phyloP scores from a whole-genome alignment of 2,888 invertebrate species.

The Cordilura impudica region DNA sequence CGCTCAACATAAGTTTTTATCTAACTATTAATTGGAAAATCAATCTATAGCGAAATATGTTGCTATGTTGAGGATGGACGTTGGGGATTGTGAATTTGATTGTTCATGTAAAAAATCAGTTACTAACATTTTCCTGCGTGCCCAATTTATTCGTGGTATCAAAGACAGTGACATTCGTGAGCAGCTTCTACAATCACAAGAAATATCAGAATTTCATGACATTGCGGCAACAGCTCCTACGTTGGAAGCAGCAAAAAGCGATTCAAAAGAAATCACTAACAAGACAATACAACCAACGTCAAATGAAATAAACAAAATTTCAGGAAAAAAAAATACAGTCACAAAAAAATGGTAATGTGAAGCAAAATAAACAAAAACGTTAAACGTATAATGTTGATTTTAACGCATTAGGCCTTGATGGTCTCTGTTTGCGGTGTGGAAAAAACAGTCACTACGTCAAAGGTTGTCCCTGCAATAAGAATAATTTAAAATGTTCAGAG shows the following conservation, averaged over 20 bases:
- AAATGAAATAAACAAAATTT: conserved; percentile 26
- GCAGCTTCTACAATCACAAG: no score
- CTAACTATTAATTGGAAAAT: conserved; percentile 19
- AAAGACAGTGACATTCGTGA: conserved; percentile 24
- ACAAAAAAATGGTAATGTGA: background rate
- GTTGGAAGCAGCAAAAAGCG: conserved; percentile 42
- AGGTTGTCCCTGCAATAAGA: conserved; percentile 19
- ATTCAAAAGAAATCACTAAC: conserved; percentile 22
- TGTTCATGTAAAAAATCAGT: no score
- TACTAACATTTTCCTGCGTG: background rate
- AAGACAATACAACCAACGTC: background rate
- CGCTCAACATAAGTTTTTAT: no score
- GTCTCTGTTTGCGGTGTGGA: conserved; percentile 17
- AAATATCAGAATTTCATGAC: conserved; percentile 8
- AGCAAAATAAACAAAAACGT: background rate
- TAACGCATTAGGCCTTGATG: conserved; percentile 26
- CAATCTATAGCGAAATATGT: conserved; percentile 12
- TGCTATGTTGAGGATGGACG: background rate
- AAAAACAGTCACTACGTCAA: conserved; percentile 23
- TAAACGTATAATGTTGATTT: conserved; percentile 14
- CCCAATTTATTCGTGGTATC: conserved; percentile 5
- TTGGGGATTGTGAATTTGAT: background rate
- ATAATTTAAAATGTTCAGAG: conserved; percentile 25
- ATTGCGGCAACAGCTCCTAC: background rate
- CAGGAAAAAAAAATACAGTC: background rate